Percentiles rank a stretch among this genome's conserved stretches.
Evolutionary conservation across 2,888 invertebrate genomes (phyloP).

Genomic region (Muschampia plurimacula): DNA sequence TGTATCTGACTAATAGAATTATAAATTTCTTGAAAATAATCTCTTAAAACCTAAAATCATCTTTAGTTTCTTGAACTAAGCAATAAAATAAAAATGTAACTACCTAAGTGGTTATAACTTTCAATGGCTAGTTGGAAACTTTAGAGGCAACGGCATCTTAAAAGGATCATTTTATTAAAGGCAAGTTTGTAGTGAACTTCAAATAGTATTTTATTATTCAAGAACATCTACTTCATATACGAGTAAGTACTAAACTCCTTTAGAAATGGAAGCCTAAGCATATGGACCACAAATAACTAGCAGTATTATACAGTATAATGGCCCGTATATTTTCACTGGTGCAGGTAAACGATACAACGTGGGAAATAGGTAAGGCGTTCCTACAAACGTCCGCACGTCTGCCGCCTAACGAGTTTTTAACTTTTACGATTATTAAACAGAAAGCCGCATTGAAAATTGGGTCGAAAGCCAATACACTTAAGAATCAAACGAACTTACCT

Average conservation of each 20-base stretch:
- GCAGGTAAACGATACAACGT: constrained; percentile 22
- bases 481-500: too few species aligned
- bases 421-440: constrained; percentile 63
- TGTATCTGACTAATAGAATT: too few species aligned
- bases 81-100: too few species aligned
- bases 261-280: background rate
- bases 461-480: constrained; percentile 27
- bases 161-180: background rate
- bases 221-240: background rate
- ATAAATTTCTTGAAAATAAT: too few species aligned
- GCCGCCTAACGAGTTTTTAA: constrained; percentile 65
- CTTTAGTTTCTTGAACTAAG: too few species aligned
- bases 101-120: too few species aligned
- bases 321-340: background rate
- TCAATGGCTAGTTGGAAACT: too few species aligned
- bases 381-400: constrained; percentile 45
- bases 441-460: constrained; percentile 46
- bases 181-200: background rate
- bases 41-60: too few species aligned
- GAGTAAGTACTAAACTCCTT: background rate
- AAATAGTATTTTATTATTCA: background rate
- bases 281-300: too few species aligned
- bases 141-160: too few species aligned
- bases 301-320: background rate
- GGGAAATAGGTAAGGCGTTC: constrained; percentile 40